Evolutionary conservation across 1,140 invertebrate species (phyloP).

Genomic region (Leguminivora glycinivorella): DNA sequence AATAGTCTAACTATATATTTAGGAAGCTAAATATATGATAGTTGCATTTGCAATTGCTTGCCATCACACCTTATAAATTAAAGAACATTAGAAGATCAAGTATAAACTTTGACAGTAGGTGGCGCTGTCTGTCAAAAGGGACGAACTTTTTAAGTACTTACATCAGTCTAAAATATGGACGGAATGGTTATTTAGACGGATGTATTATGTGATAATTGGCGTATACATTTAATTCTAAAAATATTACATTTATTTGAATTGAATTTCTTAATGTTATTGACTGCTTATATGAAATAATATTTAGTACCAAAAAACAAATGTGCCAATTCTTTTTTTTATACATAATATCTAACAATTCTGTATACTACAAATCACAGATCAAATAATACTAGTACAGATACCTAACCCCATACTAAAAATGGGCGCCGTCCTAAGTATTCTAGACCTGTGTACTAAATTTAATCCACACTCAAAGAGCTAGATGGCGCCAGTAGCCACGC

Average conservation of each 20-base stretch:
- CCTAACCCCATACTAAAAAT: no score
- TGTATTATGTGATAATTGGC: not conserved
- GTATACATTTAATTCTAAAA: slow-evolving; percentile 18
- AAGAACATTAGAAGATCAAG: slow-evolving; percentile 1
- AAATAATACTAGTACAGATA: no score
- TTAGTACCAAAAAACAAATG: not conserved
- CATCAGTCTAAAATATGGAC: slow-evolving; percentile 8
- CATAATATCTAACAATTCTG: not conserved
- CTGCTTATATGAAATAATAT: slow-evolving; percentile 11
- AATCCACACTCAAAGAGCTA: no score
- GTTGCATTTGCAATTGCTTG: slow-evolving; percentile 33
- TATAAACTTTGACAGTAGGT: slow-evolving; percentile 13
- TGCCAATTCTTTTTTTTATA: not conserved
- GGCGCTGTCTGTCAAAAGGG: slow-evolving; percentile 13
- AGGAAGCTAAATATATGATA: slow-evolving; percentile 60
- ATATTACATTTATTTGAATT: not conserved
- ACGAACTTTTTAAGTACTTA: not conserved
- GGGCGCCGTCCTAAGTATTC: no score
- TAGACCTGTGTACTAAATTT: no score
- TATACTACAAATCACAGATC: no score
- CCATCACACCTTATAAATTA: not conserved
- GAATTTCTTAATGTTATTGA: not conserved
- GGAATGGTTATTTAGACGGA: not conserved
- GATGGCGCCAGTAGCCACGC: no score
- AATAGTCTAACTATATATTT: slow-evolving; percentile 60